Evolutionary conservation across 2,888 invertebrate genomes (phyloP), one percentile per base, ranked within the genome.

Genomic region (Andricus quercusramuli): DNA sequence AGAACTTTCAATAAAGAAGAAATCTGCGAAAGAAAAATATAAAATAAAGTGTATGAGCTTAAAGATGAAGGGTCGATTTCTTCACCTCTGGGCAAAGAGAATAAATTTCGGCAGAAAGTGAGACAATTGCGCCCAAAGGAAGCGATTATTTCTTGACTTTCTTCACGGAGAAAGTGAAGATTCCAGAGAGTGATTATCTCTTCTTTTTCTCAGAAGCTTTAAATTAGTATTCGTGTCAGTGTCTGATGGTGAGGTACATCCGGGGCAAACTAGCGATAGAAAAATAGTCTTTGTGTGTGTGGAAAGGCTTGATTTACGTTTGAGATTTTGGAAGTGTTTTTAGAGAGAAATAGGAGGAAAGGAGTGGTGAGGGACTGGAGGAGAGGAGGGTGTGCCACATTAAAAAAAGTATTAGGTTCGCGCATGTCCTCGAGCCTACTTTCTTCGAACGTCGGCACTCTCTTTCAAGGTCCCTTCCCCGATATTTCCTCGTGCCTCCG

Each of bases 341-440:
- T 74, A 29, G 74, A 56, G 74, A 37, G 56, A 74, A 74, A 74
- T 51, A 51, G 37, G n/a, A 67, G n/a, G 9, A 67, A 41, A 67
- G 22, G 67, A 44, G 37, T 15, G 41, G 32, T 51, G 5, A 9
- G 56, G 56, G 29, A 11, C 11, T 59, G 22, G 22, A 67, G 41
- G n/a, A 25, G n/a, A 17, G 37, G 56, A 25, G 64, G n/a, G 37
- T 74, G 74, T 74, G 56, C 74, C 15, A 74, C n/a, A 74, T 74
- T 56, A 15, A 47, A 70, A 70, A 74, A 74, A 68, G 56, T 74
- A 37, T 56, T 74, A 74, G 85, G 85, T 83, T 85, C 85, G 83
- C 86, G 80, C 80, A 85, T 89, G 88, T 88, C 90, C 89, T 88
- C 89, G 85, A 89, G 87, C 90, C 91, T 90, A 92, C 92, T 91